Percentiles rank a stretch among this genome's conserved stretches.
phyloP scores from a whole-genome alignment of 2,888 invertebrate species.

The Limulus polyphemus region DNA sequence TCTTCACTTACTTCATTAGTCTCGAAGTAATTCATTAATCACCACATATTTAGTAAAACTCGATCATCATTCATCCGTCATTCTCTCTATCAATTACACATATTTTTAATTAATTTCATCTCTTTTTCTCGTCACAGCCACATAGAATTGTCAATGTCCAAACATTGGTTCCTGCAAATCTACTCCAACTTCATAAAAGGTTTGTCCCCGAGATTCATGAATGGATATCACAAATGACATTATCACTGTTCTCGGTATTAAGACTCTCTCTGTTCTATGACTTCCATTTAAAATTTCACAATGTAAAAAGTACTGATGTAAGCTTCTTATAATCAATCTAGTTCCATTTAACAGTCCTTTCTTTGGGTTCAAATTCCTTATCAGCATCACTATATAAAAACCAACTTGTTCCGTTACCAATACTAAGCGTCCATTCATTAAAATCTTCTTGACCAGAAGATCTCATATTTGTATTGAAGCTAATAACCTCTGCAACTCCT shows the following conservation, averaged over 20 bases:
- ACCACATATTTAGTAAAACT: too few relatives aligned
- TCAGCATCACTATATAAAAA: constrained; percentile 9
- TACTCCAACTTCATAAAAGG: constrained; percentile 20
- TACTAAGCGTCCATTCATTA: neutral
- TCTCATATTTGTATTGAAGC: too few relatives aligned
- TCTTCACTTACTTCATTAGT: too few relatives aligned
- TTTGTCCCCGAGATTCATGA: constrained; percentile 14
- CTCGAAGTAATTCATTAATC: too few relatives aligned
- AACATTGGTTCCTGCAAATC: constrained; percentile 21
- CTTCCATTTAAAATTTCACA: neutral
- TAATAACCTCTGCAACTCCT: too few relatives aligned
- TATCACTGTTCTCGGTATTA: constrained; percentile 24
- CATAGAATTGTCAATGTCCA: constrained; percentile 31
- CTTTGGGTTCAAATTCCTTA: constrained; percentile 15
- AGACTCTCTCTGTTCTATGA: constrained; percentile 9
- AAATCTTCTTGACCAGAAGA: neutral
- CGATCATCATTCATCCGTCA: too few relatives aligned
- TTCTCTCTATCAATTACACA: too few relatives aligned
- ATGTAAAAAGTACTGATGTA: neutral
- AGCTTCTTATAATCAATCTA: neutral
- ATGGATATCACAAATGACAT: constrained; percentile 24
- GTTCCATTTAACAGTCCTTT: constrained; percentile 7
- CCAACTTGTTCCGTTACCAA: neutral
- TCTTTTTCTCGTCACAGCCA: constrained; percentile 13
- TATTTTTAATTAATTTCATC: too few relatives aligned